These are phyloP conservation scores for Anthoscopus minutus DNA, from an alignment of 2,113 vertebrate species.

Conservation along the genomic window DNA sequence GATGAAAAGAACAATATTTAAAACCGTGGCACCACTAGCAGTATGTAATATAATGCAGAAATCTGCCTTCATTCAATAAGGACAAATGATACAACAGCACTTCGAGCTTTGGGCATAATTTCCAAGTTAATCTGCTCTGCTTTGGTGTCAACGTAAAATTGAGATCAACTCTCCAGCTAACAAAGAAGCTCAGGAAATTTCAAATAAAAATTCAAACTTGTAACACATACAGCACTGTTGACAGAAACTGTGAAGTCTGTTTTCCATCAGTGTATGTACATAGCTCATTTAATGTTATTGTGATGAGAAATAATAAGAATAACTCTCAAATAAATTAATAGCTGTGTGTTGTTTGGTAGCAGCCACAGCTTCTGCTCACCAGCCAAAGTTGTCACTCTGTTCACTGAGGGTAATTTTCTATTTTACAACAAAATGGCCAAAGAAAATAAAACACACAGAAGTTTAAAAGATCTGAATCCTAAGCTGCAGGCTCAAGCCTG, in stretches of 20 bases:
- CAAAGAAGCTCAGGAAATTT: constrained; percentile 11
- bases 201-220: background rate
- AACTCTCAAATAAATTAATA: background rate
- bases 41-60: background rate
- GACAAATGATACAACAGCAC: constrained; percentile 23
- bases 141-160: constrained; percentile 17
- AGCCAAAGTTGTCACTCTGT: background rate
- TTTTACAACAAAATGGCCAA: background rate
- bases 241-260: constrained; percentile 11
- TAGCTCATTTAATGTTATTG: background rate
- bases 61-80: constrained; percentile 26
- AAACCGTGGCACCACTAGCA: background rate
- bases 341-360: background rate
- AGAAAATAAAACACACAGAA: background rate
- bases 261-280: background rate
- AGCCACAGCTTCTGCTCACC: background rate
- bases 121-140: constrained; percentile 26
- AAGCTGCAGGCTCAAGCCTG: background rate
- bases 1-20: constrained; percentile 31
- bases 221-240: background rate
- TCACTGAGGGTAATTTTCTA: background rate
- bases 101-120: background rate
- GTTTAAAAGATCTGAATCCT: background rate
- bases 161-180: constrained; percentile 11
- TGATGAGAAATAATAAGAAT: constrained; percentile 11